Conservation (phyloP, 2,113 vertebrate genomes). For the Eulacestoma nigropectus region DNA sequence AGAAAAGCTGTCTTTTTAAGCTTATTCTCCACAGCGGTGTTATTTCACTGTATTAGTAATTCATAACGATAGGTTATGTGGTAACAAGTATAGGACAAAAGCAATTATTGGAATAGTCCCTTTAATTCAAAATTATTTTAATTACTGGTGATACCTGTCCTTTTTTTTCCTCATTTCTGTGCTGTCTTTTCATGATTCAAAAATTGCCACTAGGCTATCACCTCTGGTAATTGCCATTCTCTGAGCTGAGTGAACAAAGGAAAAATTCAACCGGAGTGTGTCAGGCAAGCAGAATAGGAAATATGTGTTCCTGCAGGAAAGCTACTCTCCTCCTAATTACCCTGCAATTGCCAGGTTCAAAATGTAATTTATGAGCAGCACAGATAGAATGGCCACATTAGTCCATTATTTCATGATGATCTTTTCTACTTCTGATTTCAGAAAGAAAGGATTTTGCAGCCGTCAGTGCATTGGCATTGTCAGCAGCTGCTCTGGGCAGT, state of each 20-base stretch:
- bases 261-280: constrained; percentile 53
- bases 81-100: constrained; percentile 44
- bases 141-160: constrained; percentile 56
- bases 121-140: constrained; percentile 73
- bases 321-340: constrained; percentile 57
- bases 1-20: constrained; percentile 22
- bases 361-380: constrained; percentile 55
- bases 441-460: not conserved
- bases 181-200: constrained; percentile 34
- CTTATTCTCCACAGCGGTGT: constrained; percentile 9
- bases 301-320: constrained; percentile 51
- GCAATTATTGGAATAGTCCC: constrained; percentile 57
- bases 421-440: not conserved
- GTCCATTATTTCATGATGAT: constrained; percentile 34
- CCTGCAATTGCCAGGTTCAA: constrained; percentile 43
- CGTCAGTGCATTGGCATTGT: not conserved
- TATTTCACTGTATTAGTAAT: constrained; percentile 62
- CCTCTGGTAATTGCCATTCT: constrained; percentile 27
- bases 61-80: constrained; percentile 52
- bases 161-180: constrained; percentile 16
- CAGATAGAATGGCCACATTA: constrained; percentile 38
- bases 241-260: constrained; percentile 51
- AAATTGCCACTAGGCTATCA: constrained; percentile 39
- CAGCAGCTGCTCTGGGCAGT: not conserved
- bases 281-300: constrained; percentile 46